Base-by-base conservation (phyloP, 2,113 vertebrate genomes). In the Notarius quadriscutis region DNA sequence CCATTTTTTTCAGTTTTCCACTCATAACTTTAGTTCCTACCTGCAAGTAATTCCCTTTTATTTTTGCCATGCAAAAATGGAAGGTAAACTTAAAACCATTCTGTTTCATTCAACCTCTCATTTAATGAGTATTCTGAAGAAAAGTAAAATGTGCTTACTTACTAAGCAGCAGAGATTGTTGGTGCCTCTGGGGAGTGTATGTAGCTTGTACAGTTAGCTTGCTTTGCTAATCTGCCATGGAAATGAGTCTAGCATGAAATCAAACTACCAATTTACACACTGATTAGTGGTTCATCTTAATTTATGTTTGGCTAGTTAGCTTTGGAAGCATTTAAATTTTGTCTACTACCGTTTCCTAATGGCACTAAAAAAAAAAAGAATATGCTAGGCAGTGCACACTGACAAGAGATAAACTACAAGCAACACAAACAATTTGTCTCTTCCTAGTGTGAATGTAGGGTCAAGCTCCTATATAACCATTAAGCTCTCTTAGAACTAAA, bases 401-500 rank as follows among this genome's bases (percentile, higher is more conserved):
- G n/a, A 57, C n/a, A 58, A 58, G n/a, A 80, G 77, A 80, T 25
- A 57, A 80, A 80, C 53, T 18, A 58, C 77, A 57, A 80, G 53
- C 15, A 30, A 41, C 53, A 30, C n/a, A 81, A 81, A 62, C 58
- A 34, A 62, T 81, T 62, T 48, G 22, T 81, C 79, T 62, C 55
- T 41, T 81, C 15, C 57, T 48, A 34, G 27, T 62, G 79, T 55
- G 81, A 30, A 22, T 17, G 11, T 17, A 62, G 69, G 30, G 72
- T 63, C 58, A 50, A 53, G 77, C 87, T 67, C 50, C 27, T 79
- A 53, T 51, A 74, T 18, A 34, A 50, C 71, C 25, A 48, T 34
- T 84, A 75, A 57, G 84, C 55, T 86, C 27, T 41, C 10, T 87
- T 84, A 87, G 57, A 87, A 63, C 60, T 69, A 20, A 71, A 71